Conservation (phyloP, 2,797 vertebrate genomes). For the Gastrophryne carolinensis region DNA sequence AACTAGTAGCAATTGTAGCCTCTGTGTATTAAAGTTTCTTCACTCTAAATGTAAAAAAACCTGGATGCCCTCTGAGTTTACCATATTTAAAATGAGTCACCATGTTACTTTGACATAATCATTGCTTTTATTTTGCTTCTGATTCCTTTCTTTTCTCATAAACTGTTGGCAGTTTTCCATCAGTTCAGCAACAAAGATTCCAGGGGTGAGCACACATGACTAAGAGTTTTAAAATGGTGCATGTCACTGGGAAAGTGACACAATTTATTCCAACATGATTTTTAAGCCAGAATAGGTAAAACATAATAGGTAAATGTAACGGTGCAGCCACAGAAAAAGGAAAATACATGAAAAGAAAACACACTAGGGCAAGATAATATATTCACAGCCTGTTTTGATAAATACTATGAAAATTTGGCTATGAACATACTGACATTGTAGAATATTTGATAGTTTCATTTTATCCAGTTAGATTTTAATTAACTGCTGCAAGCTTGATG, state of each 20-base stretch:
- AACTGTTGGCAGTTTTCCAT: constrained; percentile 26
- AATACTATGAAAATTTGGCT: not conserved
- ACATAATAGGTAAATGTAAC: not conserved
- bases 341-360: not conserved
- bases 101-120: constrained; percentile 34
- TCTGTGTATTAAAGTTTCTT: no score
- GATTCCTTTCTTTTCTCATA: constrained; percentile 24
- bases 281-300: constrained; percentile 2
- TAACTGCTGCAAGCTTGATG: no score
- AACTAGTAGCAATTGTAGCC: no score
- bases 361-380: not conserved
- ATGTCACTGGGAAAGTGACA: constrained; percentile 16
- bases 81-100: constrained; percentile 35
- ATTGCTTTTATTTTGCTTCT: constrained; percentile 9
- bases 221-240: constrained; percentile 14
- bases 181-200: constrained; percentile 35
- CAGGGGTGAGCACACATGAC: constrained; percentile 25
- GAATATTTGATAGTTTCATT: no score
- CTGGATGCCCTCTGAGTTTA: constrained; percentile 7
- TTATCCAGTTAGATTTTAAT: no score
- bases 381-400: not conserved
- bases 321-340: not conserved
- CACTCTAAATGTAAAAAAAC: no score
- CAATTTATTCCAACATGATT: not conserved
- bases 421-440: not conserved